A percentile compares a stretch with the other conserved stretches of the same genome.
Conservation (phyloP, 2,888 invertebrate species). For the Yponomeuta evonymella region DNA sequence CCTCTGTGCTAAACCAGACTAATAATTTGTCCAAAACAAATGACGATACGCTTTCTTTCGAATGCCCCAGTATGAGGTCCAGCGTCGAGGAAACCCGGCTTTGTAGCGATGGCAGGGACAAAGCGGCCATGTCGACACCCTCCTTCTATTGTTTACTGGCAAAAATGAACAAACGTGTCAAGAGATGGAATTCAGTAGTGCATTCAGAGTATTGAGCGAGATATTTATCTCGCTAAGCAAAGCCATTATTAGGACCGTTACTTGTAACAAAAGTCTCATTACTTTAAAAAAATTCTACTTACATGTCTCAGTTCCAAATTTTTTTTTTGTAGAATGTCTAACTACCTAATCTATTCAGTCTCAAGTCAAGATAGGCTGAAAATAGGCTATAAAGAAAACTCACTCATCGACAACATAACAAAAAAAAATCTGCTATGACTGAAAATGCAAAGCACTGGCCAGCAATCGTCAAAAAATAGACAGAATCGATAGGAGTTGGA, state of each 20-base stretch:
- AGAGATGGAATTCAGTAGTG: constrained; percentile 8
- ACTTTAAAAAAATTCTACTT: background rate
- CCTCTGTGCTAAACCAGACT: constrained; percentile 71
- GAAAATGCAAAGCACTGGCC: background rate
- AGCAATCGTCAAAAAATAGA: constrained; percentile 6
- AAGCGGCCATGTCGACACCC: constrained; percentile 71
- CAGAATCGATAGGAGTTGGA: constrained; percentile 41
- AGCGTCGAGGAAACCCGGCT: constrained; percentile 24
- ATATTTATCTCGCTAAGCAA: background rate
- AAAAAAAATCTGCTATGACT: background rate
- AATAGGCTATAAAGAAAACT: background rate
- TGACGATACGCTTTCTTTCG: constrained; percentile 44
- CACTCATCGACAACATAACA: background rate
- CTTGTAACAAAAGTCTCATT: constrained; percentile 18
- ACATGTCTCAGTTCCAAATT: background rate
- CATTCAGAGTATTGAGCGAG: constrained; percentile 10
- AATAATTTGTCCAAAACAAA: constrained; percentile 73
- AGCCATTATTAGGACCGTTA: constrained; percentile 13
- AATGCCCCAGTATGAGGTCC: constrained; percentile 68
- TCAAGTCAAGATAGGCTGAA: background rate
- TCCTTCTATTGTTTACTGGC: constrained; percentile 58
- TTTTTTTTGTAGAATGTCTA: background rate
- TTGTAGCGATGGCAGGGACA: constrained; percentile 64
- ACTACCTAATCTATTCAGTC: background rate
- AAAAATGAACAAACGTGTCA: constrained; percentile 40